Base-by-base conservation (phyloP, 2,888 invertebrate genomes). In the Ptilodon capucinus region DNA sequence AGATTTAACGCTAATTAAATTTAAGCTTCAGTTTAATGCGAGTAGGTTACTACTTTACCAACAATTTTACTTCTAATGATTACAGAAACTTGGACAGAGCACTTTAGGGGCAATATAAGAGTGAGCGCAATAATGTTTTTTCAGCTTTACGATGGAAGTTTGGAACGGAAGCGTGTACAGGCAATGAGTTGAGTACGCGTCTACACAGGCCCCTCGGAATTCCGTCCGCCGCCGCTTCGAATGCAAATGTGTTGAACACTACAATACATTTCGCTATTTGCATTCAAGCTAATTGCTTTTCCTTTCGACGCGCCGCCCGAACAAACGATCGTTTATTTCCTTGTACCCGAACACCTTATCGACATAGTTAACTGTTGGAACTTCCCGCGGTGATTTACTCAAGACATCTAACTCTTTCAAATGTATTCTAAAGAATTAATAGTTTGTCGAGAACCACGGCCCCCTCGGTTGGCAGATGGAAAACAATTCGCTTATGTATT, bases 201-300 rank as follows among this genome's bases (percentile, higher is more conserved):
- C 43, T 19, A 19, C 66, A 66, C 64, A 64, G 54, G 66, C 65
- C 69, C 73, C 70, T 74, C 71, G 71, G 73, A 71, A 74, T 73
- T 75, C 74, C 76, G 67, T 64, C 64, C 66, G 66, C 68, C 70
- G 68, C 57, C 84, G 81, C 80, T 81, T 80, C 74, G 73, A 77
- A 87, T 88, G 88, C 81, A 83, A 88, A 88, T 87, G 77, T 73
- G 72, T 67, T 73, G 68, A 79, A 69, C 74, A 79, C 76, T 79
- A 82, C 83, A 81, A 82, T 84, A 84, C 79, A 82, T 81, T 83
- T 79, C 63, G 76, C 78, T 81, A 84, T 86, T 86, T 84, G 80
- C 80, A 79, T 84, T 86, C 74, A 53, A 78, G 80, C 82, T 88
- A 89, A 88, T 88, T 87, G 87, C 85, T 83, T 85, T 86, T 84